Conservation (phyloP, 2,888 invertebrate genomes). For the Nephrocerus scutellatus region DNA sequence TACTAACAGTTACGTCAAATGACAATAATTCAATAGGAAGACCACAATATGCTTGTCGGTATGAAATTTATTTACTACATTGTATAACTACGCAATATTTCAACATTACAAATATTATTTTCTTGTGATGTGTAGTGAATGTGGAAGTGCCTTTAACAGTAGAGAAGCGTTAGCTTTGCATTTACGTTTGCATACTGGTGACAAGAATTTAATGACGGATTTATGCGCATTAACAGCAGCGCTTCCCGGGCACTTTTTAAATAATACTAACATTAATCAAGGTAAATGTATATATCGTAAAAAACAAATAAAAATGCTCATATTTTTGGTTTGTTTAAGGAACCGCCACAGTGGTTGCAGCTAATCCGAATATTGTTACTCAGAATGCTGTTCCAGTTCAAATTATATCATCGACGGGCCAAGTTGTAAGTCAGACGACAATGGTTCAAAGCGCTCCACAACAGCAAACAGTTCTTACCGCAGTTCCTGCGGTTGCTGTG, state of each 20-base stretch:
- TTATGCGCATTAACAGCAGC: slow-evolving; percentile 74
- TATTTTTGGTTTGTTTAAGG: background rate
- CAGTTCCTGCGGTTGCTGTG: slow-evolving; percentile 39
- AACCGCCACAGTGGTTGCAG: slow-evolving; percentile 40
- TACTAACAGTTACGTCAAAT: slow-evolving; percentile 43
- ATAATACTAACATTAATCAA: slow-evolving; percentile 43
- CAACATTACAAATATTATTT: background rate
- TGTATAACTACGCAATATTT: background rate
- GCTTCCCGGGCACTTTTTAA: slow-evolving; percentile 60
- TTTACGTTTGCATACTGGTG: slow-evolving; percentile 72
- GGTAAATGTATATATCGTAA: slow-evolving; percentile 23
- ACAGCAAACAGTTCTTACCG: slow-evolving; percentile 41
- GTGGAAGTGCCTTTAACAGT: slow-evolving; percentile 58
- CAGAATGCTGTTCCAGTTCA: slow-evolving; percentile 48
- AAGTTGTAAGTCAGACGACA: slow-evolving; percentile 47
- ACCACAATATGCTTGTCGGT: slow-evolving; percentile 48
- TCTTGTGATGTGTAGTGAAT: slow-evolving; percentile 48
- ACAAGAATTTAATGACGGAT: slow-evolving; percentile 72
- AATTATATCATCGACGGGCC: slow-evolving; percentile 48
- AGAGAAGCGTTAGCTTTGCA: slow-evolving; percentile 72
- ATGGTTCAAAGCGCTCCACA: slow-evolving; percentile 46
- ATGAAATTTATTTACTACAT: slow-evolving; percentile 18
- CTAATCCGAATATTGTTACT: slow-evolving; percentile 45
- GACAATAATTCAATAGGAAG: slow-evolving; percentile 43
- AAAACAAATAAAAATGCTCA: background rate